phyloP scores from a whole-genome alignment of 2,888 invertebrate genomes.

The Aleiodes testaceus region DNA sequence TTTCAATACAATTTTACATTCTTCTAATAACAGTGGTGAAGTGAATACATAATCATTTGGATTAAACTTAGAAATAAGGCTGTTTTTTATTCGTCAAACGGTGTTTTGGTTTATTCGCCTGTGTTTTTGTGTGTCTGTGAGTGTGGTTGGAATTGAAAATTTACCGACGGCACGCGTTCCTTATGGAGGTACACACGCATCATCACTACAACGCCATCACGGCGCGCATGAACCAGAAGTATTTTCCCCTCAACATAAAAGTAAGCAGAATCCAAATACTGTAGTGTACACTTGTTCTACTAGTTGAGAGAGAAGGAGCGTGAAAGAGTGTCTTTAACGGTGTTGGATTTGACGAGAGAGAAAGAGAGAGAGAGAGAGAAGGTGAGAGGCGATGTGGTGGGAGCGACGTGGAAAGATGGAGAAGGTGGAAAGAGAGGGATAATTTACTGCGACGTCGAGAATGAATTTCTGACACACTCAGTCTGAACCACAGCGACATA shows the following conservation, averaged over 20 bases:
- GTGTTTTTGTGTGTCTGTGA: not conserved
- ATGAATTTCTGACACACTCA: slow-evolving; percentile 48
- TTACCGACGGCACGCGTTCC: slow-evolving; percentile 16
- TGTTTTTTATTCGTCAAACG: not conserved
- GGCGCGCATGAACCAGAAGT: slow-evolving; percentile 71
- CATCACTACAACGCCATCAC: slow-evolving; percentile 68
- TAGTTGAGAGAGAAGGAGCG: slow-evolving; percentile 34
- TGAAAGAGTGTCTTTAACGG: not conserved
- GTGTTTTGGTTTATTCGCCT: not conserved
- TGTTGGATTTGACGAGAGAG: no score
- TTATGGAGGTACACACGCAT: slow-evolving; percentile 70
- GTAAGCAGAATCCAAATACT: slow-evolving; percentile 58
- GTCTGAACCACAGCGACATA: slow-evolving; percentile 47
- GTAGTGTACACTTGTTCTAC: slow-evolving; percentile 42
- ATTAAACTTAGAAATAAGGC: slow-evolving; percentile 6
- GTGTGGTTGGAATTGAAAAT: slow-evolving; percentile 5
- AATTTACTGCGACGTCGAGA: slow-evolving; percentile 50
- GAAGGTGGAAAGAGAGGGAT: slow-evolving; percentile 28
- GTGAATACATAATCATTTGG: slow-evolving; percentile 24
- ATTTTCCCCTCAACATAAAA: slow-evolving; percentile 69
- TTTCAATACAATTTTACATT: not conserved
- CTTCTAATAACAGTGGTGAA: not conserved
- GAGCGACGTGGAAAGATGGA: slow-evolving; percentile 13
- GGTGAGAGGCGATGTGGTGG: slow-evolving; percentile 1
- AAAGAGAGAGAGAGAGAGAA: slow-evolving; percentile 29